Percentiles rank a stretch among this genome's conserved stretches.
phyloP scores from a whole-genome alignment of 1,140 invertebrate genomes.

The Eumeta japonica region DNA sequence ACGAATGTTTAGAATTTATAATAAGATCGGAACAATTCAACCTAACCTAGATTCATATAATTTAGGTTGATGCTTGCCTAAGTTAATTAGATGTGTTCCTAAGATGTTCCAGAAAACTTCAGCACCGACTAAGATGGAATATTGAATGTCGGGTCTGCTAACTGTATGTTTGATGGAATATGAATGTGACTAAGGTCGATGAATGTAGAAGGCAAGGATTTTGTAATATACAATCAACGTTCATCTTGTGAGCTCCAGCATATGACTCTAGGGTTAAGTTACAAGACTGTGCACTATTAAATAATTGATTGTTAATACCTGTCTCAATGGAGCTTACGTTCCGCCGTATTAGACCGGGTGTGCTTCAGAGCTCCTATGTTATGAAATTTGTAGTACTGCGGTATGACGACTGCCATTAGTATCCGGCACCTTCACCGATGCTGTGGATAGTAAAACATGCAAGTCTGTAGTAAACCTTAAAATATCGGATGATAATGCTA shows the following conservation, averaged over 20 bases:
- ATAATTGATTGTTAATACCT: background rate
- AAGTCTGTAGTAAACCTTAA: background rate
- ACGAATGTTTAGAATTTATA: background rate
- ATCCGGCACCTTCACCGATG: background rate
- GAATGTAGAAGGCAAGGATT: background rate
- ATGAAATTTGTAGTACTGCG: background rate
- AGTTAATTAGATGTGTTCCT: background rate
- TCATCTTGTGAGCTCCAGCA: background rate
- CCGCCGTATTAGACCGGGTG: background rate
- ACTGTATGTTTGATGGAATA: too few relatives aligned
- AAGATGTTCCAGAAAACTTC: too few relatives aligned
- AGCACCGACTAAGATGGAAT: background rate
- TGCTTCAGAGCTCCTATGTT: background rate
- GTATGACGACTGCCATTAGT: background rate
- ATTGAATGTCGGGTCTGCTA: background rate
- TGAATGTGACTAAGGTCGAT: background rate
- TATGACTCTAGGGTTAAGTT: background rate
- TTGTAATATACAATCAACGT: background rate
- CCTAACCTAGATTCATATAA: background rate
- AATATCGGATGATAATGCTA: background rate
- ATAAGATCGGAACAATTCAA: background rate
- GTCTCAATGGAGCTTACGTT: background rate
- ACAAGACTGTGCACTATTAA: background rate
- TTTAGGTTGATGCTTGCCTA: background rate
- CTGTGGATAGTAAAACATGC: background rate